Base-by-base conservation (phyloP, 1,140 invertebrate genomes). In the Augochlora pura region DNA sequence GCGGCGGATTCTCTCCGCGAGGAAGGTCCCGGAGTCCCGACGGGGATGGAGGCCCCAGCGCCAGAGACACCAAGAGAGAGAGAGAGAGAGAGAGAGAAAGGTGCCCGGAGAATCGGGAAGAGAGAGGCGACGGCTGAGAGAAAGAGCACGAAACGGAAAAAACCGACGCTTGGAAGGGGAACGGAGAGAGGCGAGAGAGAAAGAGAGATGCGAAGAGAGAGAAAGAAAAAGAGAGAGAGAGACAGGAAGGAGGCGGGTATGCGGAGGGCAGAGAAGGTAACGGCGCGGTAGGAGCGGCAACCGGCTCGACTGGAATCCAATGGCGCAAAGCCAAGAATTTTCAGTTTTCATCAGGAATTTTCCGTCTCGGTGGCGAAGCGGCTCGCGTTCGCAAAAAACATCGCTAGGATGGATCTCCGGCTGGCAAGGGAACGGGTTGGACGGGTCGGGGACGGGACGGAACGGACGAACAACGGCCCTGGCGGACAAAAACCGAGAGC, bases 221-320 rank as follows among this genome's bases (percentile, higher is more conserved):
- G 16, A 6, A 16, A 1, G 49, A 14, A 46, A 39, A 12, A 12
- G 39, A 42, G 39, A 2, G n/a, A 25, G 49, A 49, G 14, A 27
- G 46, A 42, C 63, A 67, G 62, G n/a, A 54, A 73, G 70, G 77
- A 68, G 65, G 54, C 38, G 65, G 69, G 74, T 63, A 76, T 32
- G 32, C 59, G 75, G 68, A 74, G 69, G 75, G 78, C 60, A 81
- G 84, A 82, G 84, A 81, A 89, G 86, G 78, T 89, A 91, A 91
- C 88, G 88, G 90, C 86, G 86, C 77, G 84, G 86, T 85, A 91
- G 90, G 88, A 91, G 91, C 86, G 90, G 88, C 82, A 92, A 91
- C 90, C 90, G 90, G 90, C 90, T 88, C 84, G 86, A 86, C 90
- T 90, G 88, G 87, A 87, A 90, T 77, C 86, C 90, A 92, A 87